Base-by-base conservation (phyloP, 2,797 vertebrate species). In the Perodicticus potto region DNA sequence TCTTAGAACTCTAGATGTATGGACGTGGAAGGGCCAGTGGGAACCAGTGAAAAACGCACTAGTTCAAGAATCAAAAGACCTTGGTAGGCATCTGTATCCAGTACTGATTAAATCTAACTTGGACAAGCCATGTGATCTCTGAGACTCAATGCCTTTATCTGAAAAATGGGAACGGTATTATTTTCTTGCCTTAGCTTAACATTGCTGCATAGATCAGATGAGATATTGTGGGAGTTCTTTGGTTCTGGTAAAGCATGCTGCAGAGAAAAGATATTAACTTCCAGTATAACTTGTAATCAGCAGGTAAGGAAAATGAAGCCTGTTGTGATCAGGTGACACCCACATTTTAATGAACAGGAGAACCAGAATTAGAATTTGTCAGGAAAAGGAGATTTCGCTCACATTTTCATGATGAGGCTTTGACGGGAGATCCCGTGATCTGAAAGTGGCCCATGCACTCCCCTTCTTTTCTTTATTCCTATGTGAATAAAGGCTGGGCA, bases 141-240 rank as follows among this genome's bases (percentile, higher is more conserved):
- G 67, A 92, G 73, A 37, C 85, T 94, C 59, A 80, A 34, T 72
- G 84, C 10, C 53, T 55, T 84, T 92, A 89, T 61, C 70, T 80
- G 81, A 94, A 89, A 94, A 95, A 82, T 40, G 43, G 73, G 61
- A 89, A 49, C 74, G 61, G 22, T 61, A 91, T 53, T 92, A 81
- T 87, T 89, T 63, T 77, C 69, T 93, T 69, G 40, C 87, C 74
- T 91, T 59, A 25, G 40, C 73, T 93, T 61, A 83, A 74, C 94
- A 43, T 59, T 88, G 2, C 73, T 80, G 23, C 55, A 13, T 76
- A 82, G 69, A 67, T 80, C 70, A 90, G 87, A 70, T 92, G 27
- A 84, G 65, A 90, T 57, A 90, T 55, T 40, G 29, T 57, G 92
- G 80, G 84, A 81, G 34, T 77, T 53, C 61, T 96, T 85, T 85